Conservation (phyloP, 2,113 vertebrate species). For the Oncorhynchus tshawytscha region DNA sequence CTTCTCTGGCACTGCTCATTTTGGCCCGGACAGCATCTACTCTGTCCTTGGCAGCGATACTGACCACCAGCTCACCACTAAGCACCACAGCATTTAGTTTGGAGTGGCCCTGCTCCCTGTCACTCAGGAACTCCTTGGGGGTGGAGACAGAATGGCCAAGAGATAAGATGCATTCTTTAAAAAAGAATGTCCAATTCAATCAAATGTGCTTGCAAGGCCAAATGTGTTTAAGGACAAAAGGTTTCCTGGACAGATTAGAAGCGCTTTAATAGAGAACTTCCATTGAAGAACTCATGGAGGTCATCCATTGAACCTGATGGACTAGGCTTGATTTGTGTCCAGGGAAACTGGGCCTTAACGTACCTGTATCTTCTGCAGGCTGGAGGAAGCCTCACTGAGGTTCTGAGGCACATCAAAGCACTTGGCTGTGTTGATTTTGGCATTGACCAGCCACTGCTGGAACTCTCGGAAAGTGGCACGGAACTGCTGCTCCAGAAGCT, state of each 20-base stretch:
- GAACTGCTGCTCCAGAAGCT: constrained; percentile 88
- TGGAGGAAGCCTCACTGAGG: constrained; percentile 80
- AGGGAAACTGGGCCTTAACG: too few species aligned
- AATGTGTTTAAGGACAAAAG: too few species aligned
- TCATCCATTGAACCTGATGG: too few species aligned
- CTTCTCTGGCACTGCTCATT: constrained; percentile 78
- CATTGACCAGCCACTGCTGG: constrained; percentile 93
- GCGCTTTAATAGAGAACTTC: too few species aligned
- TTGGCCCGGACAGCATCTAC: constrained; percentile 78
- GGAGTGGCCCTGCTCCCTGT: constrained; percentile 86
- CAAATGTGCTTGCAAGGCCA: too few species aligned
- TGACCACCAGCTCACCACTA: constrained; percentile 82
- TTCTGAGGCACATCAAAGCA: constrained; percentile 91
- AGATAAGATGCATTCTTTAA: background rate
- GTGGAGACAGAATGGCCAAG: constrained; percentile 13
- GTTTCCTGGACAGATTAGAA: too few species aligned
- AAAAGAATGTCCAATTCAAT: too few species aligned
- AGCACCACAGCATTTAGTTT: constrained; percentile 81
- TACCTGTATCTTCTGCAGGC: constrained; percentile 93
- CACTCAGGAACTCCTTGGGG: constrained; percentile 85
- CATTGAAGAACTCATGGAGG: too few species aligned
- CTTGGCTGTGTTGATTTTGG: constrained; percentile 90
- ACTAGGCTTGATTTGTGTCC: too few species aligned
- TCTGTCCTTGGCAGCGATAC: constrained; percentile 80
- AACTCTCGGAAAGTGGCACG: constrained; percentile 84